phyloP scores from a whole-genome alignment of 2,113 vertebrate genomes.

The Salvelinus sp. region DNA sequence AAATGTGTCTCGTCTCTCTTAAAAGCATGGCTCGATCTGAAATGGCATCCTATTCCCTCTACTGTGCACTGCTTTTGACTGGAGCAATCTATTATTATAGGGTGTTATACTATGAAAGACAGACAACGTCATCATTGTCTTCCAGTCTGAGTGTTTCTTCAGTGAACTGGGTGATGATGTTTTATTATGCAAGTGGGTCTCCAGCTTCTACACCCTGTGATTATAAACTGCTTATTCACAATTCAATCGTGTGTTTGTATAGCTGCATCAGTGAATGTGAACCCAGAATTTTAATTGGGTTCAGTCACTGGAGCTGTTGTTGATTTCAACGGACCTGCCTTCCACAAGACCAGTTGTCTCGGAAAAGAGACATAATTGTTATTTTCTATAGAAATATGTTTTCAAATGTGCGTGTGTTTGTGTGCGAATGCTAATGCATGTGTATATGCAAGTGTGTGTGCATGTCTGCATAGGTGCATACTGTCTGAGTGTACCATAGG shows the following conservation, averaged over 20 bases:
- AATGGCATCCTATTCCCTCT: conserved; percentile 4
- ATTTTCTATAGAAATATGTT: background rate
- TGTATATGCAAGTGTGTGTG: conserved; percentile 18
- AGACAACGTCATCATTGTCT: background rate
- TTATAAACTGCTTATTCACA: conserved; percentile 44
- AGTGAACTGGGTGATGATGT: background rate
- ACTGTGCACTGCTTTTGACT: background rate
- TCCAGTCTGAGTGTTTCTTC: background rate
- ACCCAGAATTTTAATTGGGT: conserved; percentile 45
- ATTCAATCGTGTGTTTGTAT: conserved; percentile 26
- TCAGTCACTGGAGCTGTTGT: conserved; percentile 12
- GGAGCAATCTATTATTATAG: background rate
- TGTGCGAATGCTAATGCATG: background rate
- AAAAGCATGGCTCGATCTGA: background rate
- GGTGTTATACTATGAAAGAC: background rate
- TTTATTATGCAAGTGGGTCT: conserved; percentile 43
- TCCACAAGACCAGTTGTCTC: background rate
- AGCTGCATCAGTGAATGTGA: conserved; percentile 20
- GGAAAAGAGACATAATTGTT: background rate
- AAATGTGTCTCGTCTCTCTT: background rate
- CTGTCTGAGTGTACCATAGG: conserved; percentile 3
- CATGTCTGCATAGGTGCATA: conserved; percentile 10
- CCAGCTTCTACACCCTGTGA: conserved; percentile 45
- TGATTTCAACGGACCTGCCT: conserved; percentile 25
- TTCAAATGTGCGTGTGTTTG: conserved; percentile 3